Evolutionary conservation across 2,113 vertebrate species (phyloP).

Genomic region (Eulemur rufifrons): DNA sequence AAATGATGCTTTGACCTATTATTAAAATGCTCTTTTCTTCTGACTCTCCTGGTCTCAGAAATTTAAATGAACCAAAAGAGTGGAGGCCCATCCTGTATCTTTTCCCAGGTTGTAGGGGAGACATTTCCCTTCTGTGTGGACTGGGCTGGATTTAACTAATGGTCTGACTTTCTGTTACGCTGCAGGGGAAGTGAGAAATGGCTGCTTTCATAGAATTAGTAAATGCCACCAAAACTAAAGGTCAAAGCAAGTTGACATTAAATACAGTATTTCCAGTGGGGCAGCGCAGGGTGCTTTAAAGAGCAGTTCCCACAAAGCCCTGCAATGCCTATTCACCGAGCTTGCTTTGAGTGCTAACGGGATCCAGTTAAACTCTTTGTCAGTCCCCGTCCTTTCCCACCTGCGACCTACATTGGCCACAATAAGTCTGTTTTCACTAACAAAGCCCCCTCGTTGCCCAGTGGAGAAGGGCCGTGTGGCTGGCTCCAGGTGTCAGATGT

Average conservation of each 20-base stretch:
- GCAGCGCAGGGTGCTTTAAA: not conserved
- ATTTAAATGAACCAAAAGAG: constrained; percentile 34
- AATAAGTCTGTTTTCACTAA: not conserved
- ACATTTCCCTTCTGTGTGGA: not conserved
- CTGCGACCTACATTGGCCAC: constrained; percentile 1
- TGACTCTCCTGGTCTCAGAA: not conserved
- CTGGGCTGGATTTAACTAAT: not conserved
- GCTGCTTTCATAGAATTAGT: constrained; percentile 55
- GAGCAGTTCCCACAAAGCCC: not conserved
- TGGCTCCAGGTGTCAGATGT: not conserved
- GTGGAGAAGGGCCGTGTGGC: not conserved
- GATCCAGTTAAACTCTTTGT: constrained; percentile 42
- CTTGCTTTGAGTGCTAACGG: not conserved
- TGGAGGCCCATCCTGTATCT: not conserved
- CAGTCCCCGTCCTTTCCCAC: not conserved
- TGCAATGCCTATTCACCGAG: not conserved
- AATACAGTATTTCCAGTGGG: constrained; percentile 49
- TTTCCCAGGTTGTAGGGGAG: not conserved
- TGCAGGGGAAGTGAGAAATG: constrained; percentile 36
- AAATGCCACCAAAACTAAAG: constrained; percentile 68
- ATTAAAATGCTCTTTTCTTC: not conserved
- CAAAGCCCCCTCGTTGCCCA: not conserved
- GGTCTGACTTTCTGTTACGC: constrained; percentile 1
- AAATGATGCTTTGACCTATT: not conserved
- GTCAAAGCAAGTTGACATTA: constrained; percentile 58